Evolutionary conservation across 2,797 vertebrate species (phyloP), one percentile per base, ranked within the genome.

Genomic region (Sternarchorhynchus goeldii): DNA sequence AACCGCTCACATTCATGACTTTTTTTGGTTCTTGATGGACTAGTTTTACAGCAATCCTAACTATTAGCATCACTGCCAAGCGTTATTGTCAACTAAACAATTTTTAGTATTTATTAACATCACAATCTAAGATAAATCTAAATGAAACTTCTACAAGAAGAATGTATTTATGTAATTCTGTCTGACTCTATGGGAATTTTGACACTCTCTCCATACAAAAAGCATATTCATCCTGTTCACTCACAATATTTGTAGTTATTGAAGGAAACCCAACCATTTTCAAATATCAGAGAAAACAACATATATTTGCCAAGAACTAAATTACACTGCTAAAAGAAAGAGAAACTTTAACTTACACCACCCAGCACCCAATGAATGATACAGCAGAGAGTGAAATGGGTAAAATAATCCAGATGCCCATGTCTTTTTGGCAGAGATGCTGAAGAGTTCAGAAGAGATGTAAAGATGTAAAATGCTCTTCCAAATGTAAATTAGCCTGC

Each of bases 301-400:
- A 32, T 4, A 5, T 3, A 60, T 50, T 20, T 8, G 8, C 3
- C 66, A 41, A 10, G 31, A 2, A 65, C 21, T 16, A 78, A 8
- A 45, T n/a, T 31, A 39, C 41, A 77, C 29, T 57, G 7, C 55
- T 21, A 70, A 8, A 5, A 29, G 66, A 20, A 50, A 6, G 57
- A 70, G 60, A 80, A 5, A 72, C 10, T 72, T 36, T 78, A 77
- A 93, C 93, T 94, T 90, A 94, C 93, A 93, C 87, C 56, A 73
- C 76, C 93, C 93, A 94, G 21, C 92, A 93, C 69, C 93, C 93
- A 60, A 93, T 53, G 73, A 93, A 87, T 59, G 93, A 94, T 64
- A 93, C 81, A 63, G 91, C 81, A 10, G 90, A 87, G 58, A 94
- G 89, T 12, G 77, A 60, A 72, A 93, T 86, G 39, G 93, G 93